phyloP scores from a whole-genome alignment of 2,113 vertebrate genomes.

The Xiphophorus couchianus region DNA sequence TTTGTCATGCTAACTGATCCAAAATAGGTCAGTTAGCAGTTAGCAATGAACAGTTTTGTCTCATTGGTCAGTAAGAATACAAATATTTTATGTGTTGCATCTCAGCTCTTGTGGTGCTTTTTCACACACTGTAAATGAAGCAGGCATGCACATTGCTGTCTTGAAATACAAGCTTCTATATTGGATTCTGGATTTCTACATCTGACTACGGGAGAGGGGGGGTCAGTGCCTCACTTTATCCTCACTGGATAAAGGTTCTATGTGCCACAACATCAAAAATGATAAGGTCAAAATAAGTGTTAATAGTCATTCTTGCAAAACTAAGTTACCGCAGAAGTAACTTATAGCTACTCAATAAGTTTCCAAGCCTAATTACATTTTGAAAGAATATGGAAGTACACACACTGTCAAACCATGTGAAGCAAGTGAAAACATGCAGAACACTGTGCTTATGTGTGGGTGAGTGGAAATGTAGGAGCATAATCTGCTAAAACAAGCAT shows the following conservation, averaged over 20 bases:
- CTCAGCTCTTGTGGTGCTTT: too few relatives aligned
- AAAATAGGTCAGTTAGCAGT: too few relatives aligned
- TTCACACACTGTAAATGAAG: too few relatives aligned
- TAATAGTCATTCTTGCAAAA: conserved; percentile 11
- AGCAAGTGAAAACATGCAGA: not conserved
- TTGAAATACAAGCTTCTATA: too few relatives aligned
- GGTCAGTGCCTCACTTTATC: too few relatives aligned
- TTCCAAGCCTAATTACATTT: conserved; percentile 43
- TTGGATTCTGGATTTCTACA: too few relatives aligned
- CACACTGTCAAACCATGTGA: conserved; percentile 35
- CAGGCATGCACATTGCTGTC: too few relatives aligned
- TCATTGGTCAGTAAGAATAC: too few relatives aligned
- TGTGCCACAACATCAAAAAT: not conserved
- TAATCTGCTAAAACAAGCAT: not conserved
- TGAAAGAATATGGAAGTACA: conserved; percentile 10
- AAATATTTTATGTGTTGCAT: too few relatives aligned
- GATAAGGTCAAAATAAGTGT: not conserved
- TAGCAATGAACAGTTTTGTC: too few relatives aligned
- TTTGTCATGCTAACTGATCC: too few relatives aligned
- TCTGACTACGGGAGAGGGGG: too few relatives aligned
- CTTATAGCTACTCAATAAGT: conserved; percentile 26
- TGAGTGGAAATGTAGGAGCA: not conserved
- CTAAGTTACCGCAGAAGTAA: conserved; percentile 8
- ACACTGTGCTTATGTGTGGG: not conserved
- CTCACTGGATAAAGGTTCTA: not conserved